phyloP scores from a whole-genome alignment of 37 sponge, comb jelly and placozoan genomes.

The Agelas oroides region DNA sequence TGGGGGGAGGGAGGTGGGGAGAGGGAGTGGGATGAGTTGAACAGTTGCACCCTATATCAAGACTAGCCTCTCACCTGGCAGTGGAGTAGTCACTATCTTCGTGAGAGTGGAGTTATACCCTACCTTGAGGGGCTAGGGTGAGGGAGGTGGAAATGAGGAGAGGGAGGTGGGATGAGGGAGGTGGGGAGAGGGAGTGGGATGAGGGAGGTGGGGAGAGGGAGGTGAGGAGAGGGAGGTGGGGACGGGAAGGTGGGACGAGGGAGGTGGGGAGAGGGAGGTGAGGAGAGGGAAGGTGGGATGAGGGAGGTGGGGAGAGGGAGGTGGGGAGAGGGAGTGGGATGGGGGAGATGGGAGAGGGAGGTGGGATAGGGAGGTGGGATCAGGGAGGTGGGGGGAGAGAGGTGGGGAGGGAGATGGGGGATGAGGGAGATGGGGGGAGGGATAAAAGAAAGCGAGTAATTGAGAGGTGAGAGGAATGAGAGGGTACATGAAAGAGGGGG shows the following conservation, averaged over 20 bases:
- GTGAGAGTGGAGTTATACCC: constrained; percentile 89
- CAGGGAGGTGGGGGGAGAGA: no score
- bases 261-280: not conserved
- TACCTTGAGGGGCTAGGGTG: constrained; percentile 87
- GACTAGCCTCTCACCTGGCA: constrained; percentile 90
- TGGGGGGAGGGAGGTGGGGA: not conserved
- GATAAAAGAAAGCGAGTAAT: no score
- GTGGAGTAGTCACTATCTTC: constrained; percentile 89
- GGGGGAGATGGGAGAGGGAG: not conserved
- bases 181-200: not conserved
- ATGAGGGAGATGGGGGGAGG: no score
- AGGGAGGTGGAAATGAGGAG: constrained; percentile 5
- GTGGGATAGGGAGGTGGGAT: no score
- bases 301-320: no score
- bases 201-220: constrained; percentile 26
- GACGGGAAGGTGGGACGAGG: not conserved
- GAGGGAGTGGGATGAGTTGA: not conserved
- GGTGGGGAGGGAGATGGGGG: no score
- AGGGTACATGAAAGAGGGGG: no score
- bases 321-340: no score
- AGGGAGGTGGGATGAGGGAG: not conserved
- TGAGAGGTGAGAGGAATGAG: no score
- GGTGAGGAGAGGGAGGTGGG: constrained; percentile 39
- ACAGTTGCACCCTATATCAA: constrained; percentile 87
- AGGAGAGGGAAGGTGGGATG: no score